Base-by-base conservation (phyloP, 2,888 invertebrate species). In the Sphaeridia pumilis region DNA sequence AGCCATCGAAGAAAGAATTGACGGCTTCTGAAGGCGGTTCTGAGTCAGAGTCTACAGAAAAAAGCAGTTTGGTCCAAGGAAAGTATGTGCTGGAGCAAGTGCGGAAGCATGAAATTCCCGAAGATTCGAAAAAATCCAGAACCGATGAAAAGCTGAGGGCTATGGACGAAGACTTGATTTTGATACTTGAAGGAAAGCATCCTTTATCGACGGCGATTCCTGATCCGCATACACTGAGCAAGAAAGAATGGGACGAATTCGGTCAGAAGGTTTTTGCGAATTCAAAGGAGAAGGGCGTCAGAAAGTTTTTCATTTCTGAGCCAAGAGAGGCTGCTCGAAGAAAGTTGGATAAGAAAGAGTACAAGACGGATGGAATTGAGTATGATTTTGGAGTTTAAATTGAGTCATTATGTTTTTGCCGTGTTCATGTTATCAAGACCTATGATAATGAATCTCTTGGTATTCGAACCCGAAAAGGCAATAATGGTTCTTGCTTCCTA, bases 191-290 rank as follows among this genome's bases (percentile, higher is more conserved):
- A 24, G 65, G 65, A 20, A 59, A 63, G 38, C 63, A 63, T 43
- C 52, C 60, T 0, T 56, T 63, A 27, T 54, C 55, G 28, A 58
- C 57, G 34, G 46, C 46, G 24, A 48, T 63, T 2, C 63, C 63
- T n/a, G 65, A 63, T 57, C 58, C 58, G 28, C 56, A 59, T 22
- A 60, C 54, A 41, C 60, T 65, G 65, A 54, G 59, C 7, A 63
- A 61, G 38, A 56, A 63, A 49, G 52, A 60, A 47, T 60, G 63
- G 59, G 63, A 65, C 35, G 65, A 63, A 3, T 63, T 58, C 36
- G 63, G 60, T 14, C 61, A 61, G 38, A 48, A 46, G 10, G 51
- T 61, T 42, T 63, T 60, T 49, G 57, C 53, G 2, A 58, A 58
- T 3, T 17, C 12, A 17, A 38, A 17, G 4, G 55, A 58, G 20